Evolutionary conservation across 2,113 vertebrate species (phyloP), one percentile per base, ranked within the genome.

Genomic region (Bujurquina vittata): DNA sequence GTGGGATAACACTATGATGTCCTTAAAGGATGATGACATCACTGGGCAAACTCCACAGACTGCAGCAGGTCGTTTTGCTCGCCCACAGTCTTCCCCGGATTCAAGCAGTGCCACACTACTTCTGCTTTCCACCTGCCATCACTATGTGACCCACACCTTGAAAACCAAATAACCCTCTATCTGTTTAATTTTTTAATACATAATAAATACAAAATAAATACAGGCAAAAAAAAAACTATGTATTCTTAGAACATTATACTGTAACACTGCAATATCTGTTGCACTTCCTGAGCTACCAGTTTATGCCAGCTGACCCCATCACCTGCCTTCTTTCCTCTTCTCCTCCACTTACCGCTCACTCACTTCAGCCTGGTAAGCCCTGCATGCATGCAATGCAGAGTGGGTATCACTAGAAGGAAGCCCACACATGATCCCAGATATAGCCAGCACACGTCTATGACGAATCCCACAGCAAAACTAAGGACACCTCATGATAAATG

Each of bases 401-500:
- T 86, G 86, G 84, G 79, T 55, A 72, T 84, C 22, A 10, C 67
- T 78, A 81, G 76, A 84, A 88, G 84, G 62, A 78, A 75, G 72
- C 89, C 88, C 83, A 84, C 89, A 85, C 81, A 31, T 9, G 23
- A 67, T 62, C 18, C 18, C 11, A 29, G 78, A 85, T 85, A 90
- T 87, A 88, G 56, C 80, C 74, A 55, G 61, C 58, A 58, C 84
- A 79, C 8, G 43, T 84, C 63, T 57, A 72, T 90, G 93, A 92
- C 73, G 5, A 90, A 92, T 91, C 23, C 1, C n/a, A 78, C 20
- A 75, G 67, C 59, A 82, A 63, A 80, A 26, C 77, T 75, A 77
- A 81, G 87, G 80, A 75, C 57, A 77, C 76, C 75, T 90, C 77
- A 85, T 85, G 82, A 87, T 58, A 87, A 92, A 91, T 89, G 80